phyloP scores from a whole-genome alignment of 2,797 vertebrate genomes.

The Enteromius mattozi region DNA sequence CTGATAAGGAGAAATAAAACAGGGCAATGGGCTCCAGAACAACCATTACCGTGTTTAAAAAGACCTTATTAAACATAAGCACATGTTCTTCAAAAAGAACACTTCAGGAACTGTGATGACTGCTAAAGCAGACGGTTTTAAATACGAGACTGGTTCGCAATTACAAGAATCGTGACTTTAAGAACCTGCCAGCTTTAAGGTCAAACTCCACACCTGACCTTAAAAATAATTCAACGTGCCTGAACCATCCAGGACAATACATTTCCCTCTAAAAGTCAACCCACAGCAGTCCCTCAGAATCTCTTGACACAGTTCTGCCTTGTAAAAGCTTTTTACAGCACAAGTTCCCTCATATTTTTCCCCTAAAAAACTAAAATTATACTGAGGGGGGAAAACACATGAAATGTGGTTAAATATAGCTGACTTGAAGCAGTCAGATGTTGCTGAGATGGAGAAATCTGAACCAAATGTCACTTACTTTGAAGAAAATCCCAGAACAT shows the following conservation, averaged over 20 bases:
- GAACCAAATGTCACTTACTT: constrained; percentile 34
- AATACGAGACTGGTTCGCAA: not conserved
- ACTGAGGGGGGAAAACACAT: not conserved
- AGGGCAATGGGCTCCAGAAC: not conserved
- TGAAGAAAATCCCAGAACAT: constrained; percentile 37
- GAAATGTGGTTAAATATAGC: constrained; percentile 38
- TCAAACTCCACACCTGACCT: constrained; percentile 39
- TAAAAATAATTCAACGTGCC: not conserved
- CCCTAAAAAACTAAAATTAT: not conserved
- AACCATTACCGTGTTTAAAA: constrained; percentile 8
- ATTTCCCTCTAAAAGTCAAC: constrained; percentile 5
- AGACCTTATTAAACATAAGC: not conserved
- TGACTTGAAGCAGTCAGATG: constrained; percentile 10
- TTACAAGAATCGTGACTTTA: constrained; percentile 32
- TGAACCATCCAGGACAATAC: constrained; percentile 5
- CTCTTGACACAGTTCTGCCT: constrained; percentile 13
- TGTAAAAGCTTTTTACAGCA: constrained; percentile 7
- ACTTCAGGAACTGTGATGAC: not conserved
- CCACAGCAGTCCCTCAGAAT: not conserved
- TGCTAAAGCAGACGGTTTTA: constrained; percentile 21
- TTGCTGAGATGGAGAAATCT: constrained; percentile 28
- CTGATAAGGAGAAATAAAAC: not conserved
- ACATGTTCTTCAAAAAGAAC: constrained; percentile 15
- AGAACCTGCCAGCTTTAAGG: constrained; percentile 43
- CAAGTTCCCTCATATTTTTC: not conserved